Evolutionary conservation across 30 jellyfish, hydroid and myxozoan species (phyloP), one percentile per base, ranked within the genome.

Genomic region (Aurelia coerulea): DNA sequence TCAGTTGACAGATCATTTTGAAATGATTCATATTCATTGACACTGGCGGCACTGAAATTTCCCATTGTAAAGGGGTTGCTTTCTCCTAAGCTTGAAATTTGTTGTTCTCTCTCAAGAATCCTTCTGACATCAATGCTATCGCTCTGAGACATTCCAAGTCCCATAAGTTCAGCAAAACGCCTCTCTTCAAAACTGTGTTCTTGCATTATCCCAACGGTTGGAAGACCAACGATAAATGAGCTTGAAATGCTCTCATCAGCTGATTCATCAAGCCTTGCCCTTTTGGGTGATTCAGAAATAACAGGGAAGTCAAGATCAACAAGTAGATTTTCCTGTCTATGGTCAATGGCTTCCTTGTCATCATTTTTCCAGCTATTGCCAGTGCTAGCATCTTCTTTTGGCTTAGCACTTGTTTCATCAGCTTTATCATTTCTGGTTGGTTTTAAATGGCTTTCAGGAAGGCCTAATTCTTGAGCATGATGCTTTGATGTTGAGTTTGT

Each of bases 151-250:
- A 46, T 46, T 9, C 87, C 87, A 4, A 77, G 18, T 62, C 65
- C 64, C 18, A 77, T 58, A 10, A 77, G 67, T 64, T 77, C 76
- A 5, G 65, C 41, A 62, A 77, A 77, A 11, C 78, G 76, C 31
- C 87, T 58, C 23, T 77, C 87, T 62, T 76, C 86, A 76, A 77
- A 77, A 17, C 87, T 62, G 13, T 77, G 68, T 37, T 62, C 87
- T 29, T 23, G 46, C 8, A 33, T 41, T 2, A 32, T 75, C 15
- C 46, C 52, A 6, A 33, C 67, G 14, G 78, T 7, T 16, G 23
- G 17, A 53, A 23, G 37, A 9, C 42, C 59, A 49, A 60, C 42
- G 5, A 33, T 16, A 15, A 60, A 60, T 0, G 49, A 6, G 19
- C 14, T 41, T 41, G 60, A 15, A 2, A 5, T 65, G 39, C 53